Evolutionary conservation across 2,888 invertebrate species (phyloP).

Genomic region (Ceramica pisi): DNA sequence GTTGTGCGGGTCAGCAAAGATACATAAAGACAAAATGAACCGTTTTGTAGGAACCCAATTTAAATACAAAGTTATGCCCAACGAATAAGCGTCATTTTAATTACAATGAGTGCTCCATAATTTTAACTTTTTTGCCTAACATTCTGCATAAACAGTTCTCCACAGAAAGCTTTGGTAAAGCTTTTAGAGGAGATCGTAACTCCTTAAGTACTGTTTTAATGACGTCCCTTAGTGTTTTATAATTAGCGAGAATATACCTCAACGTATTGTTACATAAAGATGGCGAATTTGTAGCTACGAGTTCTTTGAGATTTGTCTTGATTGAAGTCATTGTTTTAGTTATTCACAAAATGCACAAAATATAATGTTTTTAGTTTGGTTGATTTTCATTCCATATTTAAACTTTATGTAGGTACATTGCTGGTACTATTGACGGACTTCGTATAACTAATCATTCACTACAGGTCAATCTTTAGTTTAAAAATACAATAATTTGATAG

Average conservation of each 20-base stretch:
- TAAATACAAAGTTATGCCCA: conserved; percentile 44
- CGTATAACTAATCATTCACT: no score
- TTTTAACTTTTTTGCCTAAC: conserved; percentile 67
- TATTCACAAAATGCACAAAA: no score
- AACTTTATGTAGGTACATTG: no score
- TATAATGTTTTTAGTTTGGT: no score
- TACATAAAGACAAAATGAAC: background rate
- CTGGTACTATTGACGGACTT: no score
- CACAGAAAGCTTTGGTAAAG: conserved; percentile 69
- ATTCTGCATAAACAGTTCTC: conserved; percentile 69
- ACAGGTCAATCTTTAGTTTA: no score
- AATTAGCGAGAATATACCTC: conserved; percentile 74
- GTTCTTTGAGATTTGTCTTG: conserved; percentile 17
- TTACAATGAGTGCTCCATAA: conserved; percentile 66
- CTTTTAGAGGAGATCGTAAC: conserved; percentile 79
- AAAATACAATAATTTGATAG: no score
- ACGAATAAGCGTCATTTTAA: conserved; percentile 64
- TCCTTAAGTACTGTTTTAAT: conserved; percentile 81
- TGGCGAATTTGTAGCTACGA: conserved; percentile 28
- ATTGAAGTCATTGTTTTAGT: conserved; percentile 10
- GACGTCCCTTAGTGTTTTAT: conserved; percentile 77
- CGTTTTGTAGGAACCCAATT: conserved; percentile 11
- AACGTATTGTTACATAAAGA: conserved; percentile 60
- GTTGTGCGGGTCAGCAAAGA: background rate
- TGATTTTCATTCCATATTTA: no score